These are phyloP conservation scores for Grallaria varia DNA, from an alignment of 2,113 vertebrate genomes.

Conservation along the genomic window DNA sequence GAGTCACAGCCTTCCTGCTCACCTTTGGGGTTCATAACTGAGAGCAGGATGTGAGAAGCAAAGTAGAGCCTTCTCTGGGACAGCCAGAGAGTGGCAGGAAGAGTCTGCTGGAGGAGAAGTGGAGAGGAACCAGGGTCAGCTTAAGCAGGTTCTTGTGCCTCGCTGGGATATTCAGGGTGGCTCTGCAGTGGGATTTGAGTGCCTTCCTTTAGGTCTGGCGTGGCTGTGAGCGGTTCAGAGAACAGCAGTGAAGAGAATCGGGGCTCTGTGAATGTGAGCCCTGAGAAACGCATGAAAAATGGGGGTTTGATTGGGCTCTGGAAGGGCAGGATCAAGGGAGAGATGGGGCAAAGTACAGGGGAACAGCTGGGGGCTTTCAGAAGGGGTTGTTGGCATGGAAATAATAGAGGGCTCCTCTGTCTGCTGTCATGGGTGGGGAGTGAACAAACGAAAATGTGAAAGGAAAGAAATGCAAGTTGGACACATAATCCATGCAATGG, in stretches of 20 bases:
- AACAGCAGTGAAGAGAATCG: rapidly evolving
- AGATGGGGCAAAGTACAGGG: neutral
- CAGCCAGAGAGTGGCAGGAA: neutral
- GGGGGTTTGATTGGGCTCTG: rapidly evolving
- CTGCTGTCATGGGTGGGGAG: rapidly evolving
- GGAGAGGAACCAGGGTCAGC: neutral
- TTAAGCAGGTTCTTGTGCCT: neutral
- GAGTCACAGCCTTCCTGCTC: slow-evolving; percentile 1
- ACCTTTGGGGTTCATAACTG: neutral
- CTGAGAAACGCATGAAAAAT: neutral
- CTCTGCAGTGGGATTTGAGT: neutral
- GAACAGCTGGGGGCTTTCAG: neutral
- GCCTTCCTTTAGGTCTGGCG: neutral
- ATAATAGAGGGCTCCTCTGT: neutral
- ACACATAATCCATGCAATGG: rapidly evolving
- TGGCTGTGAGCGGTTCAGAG: neutral
- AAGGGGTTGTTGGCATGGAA: neutral
- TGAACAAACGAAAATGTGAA: neutral
- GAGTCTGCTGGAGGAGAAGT: neutral
- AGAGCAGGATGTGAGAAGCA: neutral
- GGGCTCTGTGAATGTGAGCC: rapidly evolving
- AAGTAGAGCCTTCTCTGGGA: neutral
- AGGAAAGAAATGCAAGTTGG: neutral
- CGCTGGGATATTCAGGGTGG: neutral
- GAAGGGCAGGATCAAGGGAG: neutral